Percentiles rank a stretch among this genome's conserved stretches.
phyloP scores from a whole-genome alignment of 2,797 vertebrate species.

The Ficedula albicollis region DNA sequence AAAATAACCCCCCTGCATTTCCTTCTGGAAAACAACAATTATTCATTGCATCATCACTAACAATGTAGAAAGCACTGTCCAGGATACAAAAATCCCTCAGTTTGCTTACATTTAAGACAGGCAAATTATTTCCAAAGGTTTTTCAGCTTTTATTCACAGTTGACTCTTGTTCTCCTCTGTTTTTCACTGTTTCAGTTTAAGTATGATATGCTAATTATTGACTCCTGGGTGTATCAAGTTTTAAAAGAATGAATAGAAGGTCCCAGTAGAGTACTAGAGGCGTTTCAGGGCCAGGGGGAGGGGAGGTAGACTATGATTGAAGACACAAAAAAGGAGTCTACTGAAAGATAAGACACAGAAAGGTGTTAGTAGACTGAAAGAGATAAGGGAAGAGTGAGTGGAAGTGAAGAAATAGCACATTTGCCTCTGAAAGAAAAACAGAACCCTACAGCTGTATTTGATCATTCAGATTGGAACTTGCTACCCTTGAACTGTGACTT shows the following conservation, averaged over 20 bases:
- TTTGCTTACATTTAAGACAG: background rate
- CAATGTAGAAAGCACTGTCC: background rate
- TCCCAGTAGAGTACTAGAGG: background rate
- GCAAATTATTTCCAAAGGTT: background rate
- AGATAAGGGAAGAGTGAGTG: background rate
- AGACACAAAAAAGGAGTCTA: background rate
- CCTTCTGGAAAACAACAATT: background rate
- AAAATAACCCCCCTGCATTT: rapidly evolving
- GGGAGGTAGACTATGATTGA: background rate
- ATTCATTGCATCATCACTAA: background rate
- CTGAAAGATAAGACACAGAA: background rate
- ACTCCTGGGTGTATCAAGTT: background rate
- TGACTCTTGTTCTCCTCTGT: background rate
- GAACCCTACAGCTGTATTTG: background rate
- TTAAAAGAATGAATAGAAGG: background rate
- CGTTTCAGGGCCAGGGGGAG: rapidly evolving
- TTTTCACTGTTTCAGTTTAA: background rate
- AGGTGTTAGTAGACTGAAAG: background rate
- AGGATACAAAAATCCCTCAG: background rate
- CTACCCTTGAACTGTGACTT: background rate
- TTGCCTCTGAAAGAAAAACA: background rate
- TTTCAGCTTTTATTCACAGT: background rate
- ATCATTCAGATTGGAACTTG: background rate
- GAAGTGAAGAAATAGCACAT: background rate
- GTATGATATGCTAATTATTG: background rate